Conservation (phyloP, 2,797 vertebrate species). For the Emys orbicularis region DNA sequence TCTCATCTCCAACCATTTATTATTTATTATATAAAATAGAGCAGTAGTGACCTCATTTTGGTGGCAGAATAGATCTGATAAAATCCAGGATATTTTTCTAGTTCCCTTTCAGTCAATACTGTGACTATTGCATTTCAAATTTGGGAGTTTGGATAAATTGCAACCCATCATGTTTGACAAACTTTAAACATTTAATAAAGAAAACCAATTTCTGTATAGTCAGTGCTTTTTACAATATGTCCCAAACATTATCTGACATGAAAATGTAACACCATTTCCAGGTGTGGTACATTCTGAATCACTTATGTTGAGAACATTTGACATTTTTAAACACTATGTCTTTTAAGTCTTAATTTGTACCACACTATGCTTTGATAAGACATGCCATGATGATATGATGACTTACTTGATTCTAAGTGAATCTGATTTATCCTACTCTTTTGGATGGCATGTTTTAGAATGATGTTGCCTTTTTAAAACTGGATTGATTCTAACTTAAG, state of each 20-base stretch:
- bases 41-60: neutral
- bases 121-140: slow-evolving; percentile 51
- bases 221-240: slow-evolving; percentile 60
- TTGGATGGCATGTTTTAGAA: slow-evolving; percentile 67
- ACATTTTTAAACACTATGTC: slow-evolving; percentile 62
- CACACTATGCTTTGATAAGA: slow-evolving; percentile 68
- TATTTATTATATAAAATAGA: neutral
- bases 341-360: slow-evolving; percentile 75
- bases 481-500: slow-evolving; percentile 65
- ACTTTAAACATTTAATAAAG: slow-evolving; percentile 30
- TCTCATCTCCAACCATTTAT: neutral
- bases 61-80: neutral
- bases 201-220: slow-evolving; percentile 29
- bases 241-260: slow-evolving; percentile 55
- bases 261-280: slow-evolving; percentile 51
- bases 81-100: slow-evolving; percentile 63
- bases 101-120: slow-evolving; percentile 56
- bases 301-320: slow-evolving; percentile 60
- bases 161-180: slow-evolving; percentile 40
- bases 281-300: slow-evolving; percentile 15
- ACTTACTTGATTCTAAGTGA: slow-evolving; percentile 77
- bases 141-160: slow-evolving; percentile 44
- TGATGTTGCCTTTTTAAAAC: slow-evolving; percentile 69
- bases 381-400: slow-evolving; percentile 72
- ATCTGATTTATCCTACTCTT: slow-evolving; percentile 72